A percentile compares a stretch with the other conserved stretches of the same genome.
Conservation (phyloP, 2,797 vertebrate genomes). For the Rhodeus uyekii region DNA sequence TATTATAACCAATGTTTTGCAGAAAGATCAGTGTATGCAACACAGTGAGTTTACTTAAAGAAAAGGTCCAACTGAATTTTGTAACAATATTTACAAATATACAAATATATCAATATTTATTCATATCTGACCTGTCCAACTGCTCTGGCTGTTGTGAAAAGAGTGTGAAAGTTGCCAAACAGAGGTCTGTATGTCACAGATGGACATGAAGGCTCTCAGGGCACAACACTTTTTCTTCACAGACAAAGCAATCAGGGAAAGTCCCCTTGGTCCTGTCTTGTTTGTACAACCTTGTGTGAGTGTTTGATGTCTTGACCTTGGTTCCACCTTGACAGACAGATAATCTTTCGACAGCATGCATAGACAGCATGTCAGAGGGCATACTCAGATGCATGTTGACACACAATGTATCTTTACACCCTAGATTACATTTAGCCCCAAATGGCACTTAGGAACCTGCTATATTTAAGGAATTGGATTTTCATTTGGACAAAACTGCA, state of each 20-base stretch:
- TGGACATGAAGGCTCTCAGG: slow-evolving; percentile 15
- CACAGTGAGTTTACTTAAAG: neutral
- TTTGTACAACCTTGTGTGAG: slow-evolving; percentile 35
- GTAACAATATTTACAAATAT: too few species aligned
- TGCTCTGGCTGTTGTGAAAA: slow-evolving; percentile 32
- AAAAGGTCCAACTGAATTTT: neutral
- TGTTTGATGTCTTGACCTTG: slow-evolving; percentile 43
- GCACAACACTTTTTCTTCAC: neutral
- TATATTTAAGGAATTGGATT: slow-evolving; percentile 14
- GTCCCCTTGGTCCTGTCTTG: slow-evolving; percentile 37
- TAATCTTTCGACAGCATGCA: slow-evolving; percentile 35
- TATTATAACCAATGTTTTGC: neutral
- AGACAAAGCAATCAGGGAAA: slow-evolving; percentile 5
- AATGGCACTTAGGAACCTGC: slow-evolving; percentile 26
- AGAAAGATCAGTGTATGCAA: neutral
- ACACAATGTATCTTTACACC: slow-evolving; percentile 27
- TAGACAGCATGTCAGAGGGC: slow-evolving; percentile 25
- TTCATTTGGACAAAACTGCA: slow-evolving; percentile 42
- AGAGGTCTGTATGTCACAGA: slow-evolving; percentile 21
- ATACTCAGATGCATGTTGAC: neutral
- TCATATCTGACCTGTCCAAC: slow-evolving; percentile 15
- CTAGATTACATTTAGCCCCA: slow-evolving; percentile 26
- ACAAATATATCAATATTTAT: too few species aligned
- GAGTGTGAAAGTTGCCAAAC: slow-evolving; percentile 38
- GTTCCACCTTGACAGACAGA: slow-evolving; percentile 44